Percentiles rank a stretch among this genome's conserved stretches.
Evolutionary conservation across 2,797 vertebrate species (phyloP).

Genomic region (Geotria australis): DNA sequence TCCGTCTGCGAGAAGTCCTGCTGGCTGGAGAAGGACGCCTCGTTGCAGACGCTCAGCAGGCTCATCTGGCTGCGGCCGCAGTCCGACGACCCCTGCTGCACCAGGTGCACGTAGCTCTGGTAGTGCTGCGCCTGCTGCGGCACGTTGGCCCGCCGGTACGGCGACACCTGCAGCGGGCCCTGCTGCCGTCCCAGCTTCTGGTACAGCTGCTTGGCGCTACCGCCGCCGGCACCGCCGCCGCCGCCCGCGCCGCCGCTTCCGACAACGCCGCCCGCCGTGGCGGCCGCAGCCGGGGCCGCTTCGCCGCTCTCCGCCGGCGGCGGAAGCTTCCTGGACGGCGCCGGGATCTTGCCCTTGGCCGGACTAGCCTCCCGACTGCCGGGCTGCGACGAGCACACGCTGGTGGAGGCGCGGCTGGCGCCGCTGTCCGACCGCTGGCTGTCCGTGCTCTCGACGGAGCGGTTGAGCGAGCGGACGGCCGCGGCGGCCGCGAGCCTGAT

Average conservation of each 20-base stretch:
- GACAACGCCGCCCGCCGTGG: conserved; percentile 14
- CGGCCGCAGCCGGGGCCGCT: conserved; percentile 15
- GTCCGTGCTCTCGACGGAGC: conserved; percentile 51
- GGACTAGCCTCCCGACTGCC: conserved; percentile 11
- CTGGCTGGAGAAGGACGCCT: conserved; percentile 4
- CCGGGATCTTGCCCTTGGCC: conserved; percentile 18
- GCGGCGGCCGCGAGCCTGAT: conserved; percentile 13
- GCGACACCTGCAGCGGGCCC: conserved; percentile 55
- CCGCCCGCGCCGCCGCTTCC: too few species aligned
- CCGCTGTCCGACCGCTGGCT: conserved; percentile 66
- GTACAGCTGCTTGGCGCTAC: conserved; percentile 1
- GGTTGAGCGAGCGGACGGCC: conserved; percentile 53
- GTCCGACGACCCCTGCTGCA: conserved; percentile 85
- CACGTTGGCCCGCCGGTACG: conserved; percentile 75
- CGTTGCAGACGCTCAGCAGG: conserved; percentile 24
- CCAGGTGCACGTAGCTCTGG: conserved; percentile 96
- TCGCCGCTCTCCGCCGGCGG: conserved; percentile 11
- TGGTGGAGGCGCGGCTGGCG: conserved; percentile 16
- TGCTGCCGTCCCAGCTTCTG: conserved; percentile 14
- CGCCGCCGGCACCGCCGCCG: too few species aligned
- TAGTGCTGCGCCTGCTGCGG: conserved; percentile 86
- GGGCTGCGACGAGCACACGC: conserved; percentile 11
- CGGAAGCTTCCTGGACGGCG: conserved; percentile 3
- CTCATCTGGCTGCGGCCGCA: conserved; percentile 94
- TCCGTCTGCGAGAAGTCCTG: conserved; percentile 13